Percentiles rank a stretch among this genome's conserved stretches.
These are phyloP conservation scores for Podarcis cretensis DNA, from an alignment of 2,113 vertebrate genomes.

Conservation along the genomic window DNA sequence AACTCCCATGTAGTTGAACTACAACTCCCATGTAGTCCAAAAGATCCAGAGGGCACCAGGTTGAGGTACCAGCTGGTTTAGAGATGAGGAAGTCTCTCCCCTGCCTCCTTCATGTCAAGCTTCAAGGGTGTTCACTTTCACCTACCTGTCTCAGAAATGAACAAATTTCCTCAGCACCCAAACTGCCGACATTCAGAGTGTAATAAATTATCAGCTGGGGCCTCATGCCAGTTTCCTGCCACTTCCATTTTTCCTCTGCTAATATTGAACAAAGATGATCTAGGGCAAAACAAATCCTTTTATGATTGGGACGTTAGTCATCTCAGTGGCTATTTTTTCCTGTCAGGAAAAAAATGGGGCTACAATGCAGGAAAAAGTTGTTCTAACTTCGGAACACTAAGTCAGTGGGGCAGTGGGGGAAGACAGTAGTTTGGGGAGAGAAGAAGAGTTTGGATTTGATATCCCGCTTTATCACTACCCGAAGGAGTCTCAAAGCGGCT, in stretches of 20 bases:
- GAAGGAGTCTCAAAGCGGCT: too few relatives aligned
- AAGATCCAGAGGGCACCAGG: background rate
- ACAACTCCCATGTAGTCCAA: too few relatives aligned
- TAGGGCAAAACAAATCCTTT: background rate
- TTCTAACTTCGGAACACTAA: background rate
- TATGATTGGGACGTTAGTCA: background rate
- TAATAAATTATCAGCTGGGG: fast-evolving
- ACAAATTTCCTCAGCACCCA: fast-evolving
- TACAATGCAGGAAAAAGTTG: background rate
- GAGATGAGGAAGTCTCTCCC: fast-evolving
- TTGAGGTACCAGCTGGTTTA: background rate
- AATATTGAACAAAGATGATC: background rate
- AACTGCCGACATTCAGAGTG: background rate
- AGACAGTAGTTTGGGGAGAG: background rate
- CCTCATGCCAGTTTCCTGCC: fast-evolving
- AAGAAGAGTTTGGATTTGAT: too few relatives aligned
- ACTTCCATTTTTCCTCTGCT: fast-evolving
- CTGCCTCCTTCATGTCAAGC: fast-evolving
- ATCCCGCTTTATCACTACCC: too few relatives aligned
- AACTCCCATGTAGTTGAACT: too few relatives aligned
- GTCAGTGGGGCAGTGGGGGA: too few relatives aligned
- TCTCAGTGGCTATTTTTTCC: fast-evolving
- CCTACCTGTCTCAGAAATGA: fast-evolving
- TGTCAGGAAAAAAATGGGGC: background rate
- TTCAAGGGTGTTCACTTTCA: fast-evolving